Evolutionary conservation across 2,888 invertebrate species (phyloP).

Genomic region (Drosophila colorata): DNA sequence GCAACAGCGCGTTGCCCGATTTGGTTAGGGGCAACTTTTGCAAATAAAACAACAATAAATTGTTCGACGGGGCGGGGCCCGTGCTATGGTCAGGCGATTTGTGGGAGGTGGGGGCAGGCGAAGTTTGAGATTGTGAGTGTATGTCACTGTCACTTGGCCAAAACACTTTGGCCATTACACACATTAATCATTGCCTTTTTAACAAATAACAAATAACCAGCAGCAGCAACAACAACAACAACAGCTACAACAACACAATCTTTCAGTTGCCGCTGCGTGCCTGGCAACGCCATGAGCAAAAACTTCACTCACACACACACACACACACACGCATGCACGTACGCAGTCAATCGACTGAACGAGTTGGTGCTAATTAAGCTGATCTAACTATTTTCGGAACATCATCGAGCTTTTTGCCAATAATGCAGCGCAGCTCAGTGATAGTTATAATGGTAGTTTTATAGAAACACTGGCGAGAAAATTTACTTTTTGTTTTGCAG

Average conservation of each 20-base stretch:
- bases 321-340: too few relatives aligned
- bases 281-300: constrained; percentile 65
- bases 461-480: constrained; percentile 32
- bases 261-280: constrained; percentile 54
- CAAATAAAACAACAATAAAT: background rate
- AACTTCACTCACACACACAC: constrained; percentile 38
- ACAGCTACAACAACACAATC: constrained; percentile 15
- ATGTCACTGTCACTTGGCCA: constrained; percentile 56
- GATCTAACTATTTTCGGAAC: constrained; percentile 4
- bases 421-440: background rate
- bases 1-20: constrained; percentile 52
- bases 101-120: constrained; percentile 17
- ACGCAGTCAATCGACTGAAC: constrained; percentile 3
- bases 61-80: constrained; percentile 59
- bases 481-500: constrained; percentile 54
- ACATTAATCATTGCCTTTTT: constrained; percentile 65
- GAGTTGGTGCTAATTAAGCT: constrained; percentile 1
- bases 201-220: constrained; percentile 40
- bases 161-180: constrained; percentile 48
- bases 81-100: constrained; percentile 36
- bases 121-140: constrained; percentile 45
- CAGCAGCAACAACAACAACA: constrained; percentile 19
- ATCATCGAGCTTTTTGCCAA: background rate
- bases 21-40: constrained; percentile 28
- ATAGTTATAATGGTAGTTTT: constrained; percentile 18